These are phyloP conservation scores for Euura saliciscinereae DNA, from an alignment of 1,140 invertebrate genomes.

Conservation along the genomic window DNA sequence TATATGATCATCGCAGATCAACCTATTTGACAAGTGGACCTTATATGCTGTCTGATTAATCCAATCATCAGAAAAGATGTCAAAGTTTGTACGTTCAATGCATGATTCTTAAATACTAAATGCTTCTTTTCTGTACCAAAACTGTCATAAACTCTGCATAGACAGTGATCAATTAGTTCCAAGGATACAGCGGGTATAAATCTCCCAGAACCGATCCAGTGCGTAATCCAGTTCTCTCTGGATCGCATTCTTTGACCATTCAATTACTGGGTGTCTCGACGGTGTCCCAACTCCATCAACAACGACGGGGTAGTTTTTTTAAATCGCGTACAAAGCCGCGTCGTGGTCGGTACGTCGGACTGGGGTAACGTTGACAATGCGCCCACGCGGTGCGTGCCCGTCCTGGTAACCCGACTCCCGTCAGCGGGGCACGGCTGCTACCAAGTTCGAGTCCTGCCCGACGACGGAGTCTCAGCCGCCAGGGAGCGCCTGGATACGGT, in stretches of 20 bases:
- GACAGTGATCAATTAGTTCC: too few species aligned
- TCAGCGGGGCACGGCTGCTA: not conserved
- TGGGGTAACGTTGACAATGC: not conserved
- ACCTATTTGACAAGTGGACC: too few species aligned
- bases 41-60: too few species aligned
- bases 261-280: not conserved
- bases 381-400: not conserved
- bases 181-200: too few species aligned
- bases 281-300: not conserved
- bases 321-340: not conserved
- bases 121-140: too few species aligned
- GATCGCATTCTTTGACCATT: not conserved
- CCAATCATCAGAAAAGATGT: too few species aligned
- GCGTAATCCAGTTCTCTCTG: not conserved
- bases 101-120: too few species aligned
- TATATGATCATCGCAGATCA: too few species aligned
- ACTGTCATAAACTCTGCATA: too few species aligned
- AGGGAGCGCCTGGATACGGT: conserved; percentile 3
- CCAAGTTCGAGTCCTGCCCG: not conserved
- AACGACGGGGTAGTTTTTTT: not conserved
- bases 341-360: not conserved
- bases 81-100: too few species aligned
- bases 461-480: not conserved
- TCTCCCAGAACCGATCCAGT: too few species aligned
- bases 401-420: conserved; percentile 1